Conservation (phyloP, 2,797 vertebrate genomes). For the Smutsia temminckii region DNA sequence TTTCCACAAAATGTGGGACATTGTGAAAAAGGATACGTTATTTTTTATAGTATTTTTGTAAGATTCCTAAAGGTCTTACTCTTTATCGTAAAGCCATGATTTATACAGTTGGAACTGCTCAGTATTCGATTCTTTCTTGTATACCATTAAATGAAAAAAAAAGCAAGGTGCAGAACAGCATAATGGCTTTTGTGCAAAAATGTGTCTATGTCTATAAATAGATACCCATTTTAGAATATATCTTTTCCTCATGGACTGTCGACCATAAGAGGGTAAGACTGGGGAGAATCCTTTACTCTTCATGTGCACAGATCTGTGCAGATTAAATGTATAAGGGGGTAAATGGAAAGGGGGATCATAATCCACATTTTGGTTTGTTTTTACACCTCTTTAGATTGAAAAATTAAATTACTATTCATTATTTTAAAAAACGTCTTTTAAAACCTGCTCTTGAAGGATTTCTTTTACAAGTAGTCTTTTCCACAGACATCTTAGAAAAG, state of each 20-base stretch:
- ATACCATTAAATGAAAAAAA: constrained; percentile 82
- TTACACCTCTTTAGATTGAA: not conserved
- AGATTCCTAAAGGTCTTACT: constrained; percentile 89
- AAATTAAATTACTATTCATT: not conserved
- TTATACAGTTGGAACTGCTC: constrained; percentile 88
- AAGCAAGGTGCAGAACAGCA: constrained; percentile 86
- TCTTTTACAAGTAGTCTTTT: constrained; percentile 87
- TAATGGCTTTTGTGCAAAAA: not conserved
- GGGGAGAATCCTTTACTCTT: not conserved
- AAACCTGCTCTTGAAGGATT: constrained; percentile 11
- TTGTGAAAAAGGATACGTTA: not conserved
- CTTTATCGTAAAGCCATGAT: constrained; percentile 91
- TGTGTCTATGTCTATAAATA: not conserved
- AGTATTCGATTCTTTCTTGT: constrained; percentile 90
- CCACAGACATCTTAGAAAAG: constrained; percentile 84
- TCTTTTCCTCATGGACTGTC: not conserved
- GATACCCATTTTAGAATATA: not conserved
- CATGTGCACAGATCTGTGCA: not conserved
- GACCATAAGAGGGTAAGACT: not conserved
- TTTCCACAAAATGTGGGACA: not conserved
- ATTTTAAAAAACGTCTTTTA: not conserved
- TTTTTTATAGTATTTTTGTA: constrained; percentile 71
- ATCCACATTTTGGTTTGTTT: not conserved
- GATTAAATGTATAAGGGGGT: not conserved
- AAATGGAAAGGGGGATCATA: not conserved